These are phyloP conservation scores for Tillus elongatus DNA, from an alignment of 2,888 invertebrate genomes.

Conservation along the genomic window DNA sequence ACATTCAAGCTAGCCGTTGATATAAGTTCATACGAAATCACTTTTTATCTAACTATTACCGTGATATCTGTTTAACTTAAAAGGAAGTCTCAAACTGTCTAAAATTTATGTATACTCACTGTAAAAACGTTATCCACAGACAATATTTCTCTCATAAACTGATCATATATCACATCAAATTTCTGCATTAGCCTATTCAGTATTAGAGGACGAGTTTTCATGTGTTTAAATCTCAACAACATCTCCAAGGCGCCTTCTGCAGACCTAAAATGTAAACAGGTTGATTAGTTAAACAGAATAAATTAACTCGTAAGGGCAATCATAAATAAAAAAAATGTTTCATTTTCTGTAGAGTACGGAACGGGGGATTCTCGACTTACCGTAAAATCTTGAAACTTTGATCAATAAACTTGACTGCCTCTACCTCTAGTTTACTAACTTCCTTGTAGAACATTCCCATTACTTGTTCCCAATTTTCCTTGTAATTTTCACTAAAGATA, in stretches of 20 bases:
- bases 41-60: too few relatives aligned
- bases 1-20: too few relatives aligned
- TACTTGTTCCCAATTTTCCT: slow-evolving; percentile 79
- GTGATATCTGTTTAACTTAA: too few relatives aligned
- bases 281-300: too few relatives aligned
- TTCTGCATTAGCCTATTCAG: slow-evolving; percentile 66
- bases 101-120: slow-evolving; percentile 47
- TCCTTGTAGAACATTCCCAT: slow-evolving; percentile 69
- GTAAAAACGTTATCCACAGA: slow-evolving; percentile 61
- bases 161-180: slow-evolving; percentile 75
- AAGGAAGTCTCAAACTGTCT: too few relatives aligned
- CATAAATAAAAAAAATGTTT: not conserved
- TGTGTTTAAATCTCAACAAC: slow-evolving; percentile 68
- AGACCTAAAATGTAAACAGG: slow-evolving; percentile 53
- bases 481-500: slow-evolving; percentile 66
- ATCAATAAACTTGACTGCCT: slow-evolving; percentile 78
- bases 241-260: slow-evolving; percentile 76
- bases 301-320: too few relatives aligned
- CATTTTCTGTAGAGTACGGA: too few relatives aligned
- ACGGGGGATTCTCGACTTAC: too few relatives aligned
- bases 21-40: too few relatives aligned
- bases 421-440: slow-evolving; percentile 63
- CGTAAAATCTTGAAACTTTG: slow-evolving; percentile 72
- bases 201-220: slow-evolving; percentile 67
- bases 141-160: slow-evolving; percentile 75